A percentile compares a stretch with the other conserved stretches of the same genome.
phyloP scores from a whole-genome alignment of 1,140 invertebrate genomes.

The Heliconius eleuchia region DNA sequence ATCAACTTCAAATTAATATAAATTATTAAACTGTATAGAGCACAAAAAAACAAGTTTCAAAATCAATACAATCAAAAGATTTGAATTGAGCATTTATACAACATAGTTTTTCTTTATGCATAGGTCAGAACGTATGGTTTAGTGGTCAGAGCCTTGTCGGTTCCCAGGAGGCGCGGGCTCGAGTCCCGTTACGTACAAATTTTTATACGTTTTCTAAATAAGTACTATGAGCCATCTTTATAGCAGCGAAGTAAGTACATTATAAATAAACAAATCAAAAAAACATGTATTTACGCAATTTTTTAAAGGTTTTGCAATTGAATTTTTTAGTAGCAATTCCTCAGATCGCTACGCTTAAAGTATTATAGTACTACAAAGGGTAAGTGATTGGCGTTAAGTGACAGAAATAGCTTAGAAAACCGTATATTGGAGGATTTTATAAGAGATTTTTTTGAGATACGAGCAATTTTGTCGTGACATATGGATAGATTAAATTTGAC shows the following conservation, averaged over 20 bases:
- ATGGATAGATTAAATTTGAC: not conserved
- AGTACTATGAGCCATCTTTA: too few relatives aligned
- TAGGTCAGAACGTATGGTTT: too few relatives aligned
- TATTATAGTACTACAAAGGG: not conserved
- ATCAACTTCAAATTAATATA: too few relatives aligned
- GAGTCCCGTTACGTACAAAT: too few relatives aligned
- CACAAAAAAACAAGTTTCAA: too few relatives aligned
- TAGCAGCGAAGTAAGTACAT: not conserved
- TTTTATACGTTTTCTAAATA: too few relatives aligned
- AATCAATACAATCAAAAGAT: too few relatives aligned
- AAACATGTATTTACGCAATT: not conserved
- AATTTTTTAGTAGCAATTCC: not conserved
- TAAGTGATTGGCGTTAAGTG: constrained; percentile 4
- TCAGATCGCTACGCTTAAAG: constrained; percentile 1
- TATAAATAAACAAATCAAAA: not conserved
- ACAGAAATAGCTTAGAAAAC: not conserved
- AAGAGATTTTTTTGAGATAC: not conserved
- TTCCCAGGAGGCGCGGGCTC: too few relatives aligned
- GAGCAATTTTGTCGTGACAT: not conserved
- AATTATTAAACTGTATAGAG: too few relatives aligned
- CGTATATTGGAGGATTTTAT: not conserved
- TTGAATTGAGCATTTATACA: too few relatives aligned
- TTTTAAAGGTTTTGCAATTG: not conserved
- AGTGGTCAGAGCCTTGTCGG: too few relatives aligned
- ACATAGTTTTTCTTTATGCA: too few relatives aligned